A percentile compares a stretch with the other conserved stretches of the same genome.
phyloP scores from a whole-genome alignment of 2,888 invertebrate species.

The Itoplectis maculator region DNA sequence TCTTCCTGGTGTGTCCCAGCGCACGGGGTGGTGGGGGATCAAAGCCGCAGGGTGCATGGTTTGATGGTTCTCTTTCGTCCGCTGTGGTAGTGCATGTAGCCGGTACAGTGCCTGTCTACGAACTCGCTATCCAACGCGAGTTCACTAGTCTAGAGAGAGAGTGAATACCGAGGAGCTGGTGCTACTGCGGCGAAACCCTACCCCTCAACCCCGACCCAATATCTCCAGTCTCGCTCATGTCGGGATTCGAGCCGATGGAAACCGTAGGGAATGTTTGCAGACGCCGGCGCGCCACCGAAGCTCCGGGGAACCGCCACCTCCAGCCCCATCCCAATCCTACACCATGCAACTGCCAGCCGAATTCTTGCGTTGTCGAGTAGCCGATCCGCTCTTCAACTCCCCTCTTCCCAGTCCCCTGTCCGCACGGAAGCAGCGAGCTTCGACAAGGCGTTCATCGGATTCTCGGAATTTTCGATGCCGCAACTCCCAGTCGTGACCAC shows the following conservation, averaged over 20 bases:
- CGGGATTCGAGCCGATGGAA: constrained; percentile 47
- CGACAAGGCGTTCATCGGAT: constrained; percentile 53
- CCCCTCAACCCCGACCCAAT: constrained; percentile 44
- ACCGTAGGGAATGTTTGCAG: constrained; percentile 70
- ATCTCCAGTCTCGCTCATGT: constrained; percentile 55
- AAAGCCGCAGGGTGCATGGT: constrained; percentile 60
- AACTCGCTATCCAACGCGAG: constrained; percentile 46
- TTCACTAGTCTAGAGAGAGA: constrained; percentile 64
- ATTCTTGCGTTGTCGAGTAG: constrained; percentile 67
- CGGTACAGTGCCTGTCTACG: constrained; percentile 36
- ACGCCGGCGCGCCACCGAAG: constrained; percentile 51
- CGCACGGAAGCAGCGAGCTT: constrained; percentile 13
- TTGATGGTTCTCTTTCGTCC: constrained; percentile 21
- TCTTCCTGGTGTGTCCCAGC: constrained; percentile 51
- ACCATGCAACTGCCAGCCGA: constrained; percentile 50
- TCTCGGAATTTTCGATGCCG: constrained; percentile 57
- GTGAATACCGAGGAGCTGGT: constrained; percentile 66
- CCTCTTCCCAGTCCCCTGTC: neutral
- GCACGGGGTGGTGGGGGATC: constrained; percentile 49
- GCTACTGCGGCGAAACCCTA: constrained; percentile 43
- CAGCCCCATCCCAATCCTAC: constrained; percentile 18
- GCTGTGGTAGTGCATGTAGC: constrained; percentile 18
- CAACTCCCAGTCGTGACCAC: constrained; percentile 9
- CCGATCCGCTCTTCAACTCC: constrained; percentile 35
- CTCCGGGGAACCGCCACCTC: constrained; percentile 53